Evolutionary conservation across 2,797 vertebrate genomes (phyloP).

Genomic region (Gambusia yucatana): DNA sequence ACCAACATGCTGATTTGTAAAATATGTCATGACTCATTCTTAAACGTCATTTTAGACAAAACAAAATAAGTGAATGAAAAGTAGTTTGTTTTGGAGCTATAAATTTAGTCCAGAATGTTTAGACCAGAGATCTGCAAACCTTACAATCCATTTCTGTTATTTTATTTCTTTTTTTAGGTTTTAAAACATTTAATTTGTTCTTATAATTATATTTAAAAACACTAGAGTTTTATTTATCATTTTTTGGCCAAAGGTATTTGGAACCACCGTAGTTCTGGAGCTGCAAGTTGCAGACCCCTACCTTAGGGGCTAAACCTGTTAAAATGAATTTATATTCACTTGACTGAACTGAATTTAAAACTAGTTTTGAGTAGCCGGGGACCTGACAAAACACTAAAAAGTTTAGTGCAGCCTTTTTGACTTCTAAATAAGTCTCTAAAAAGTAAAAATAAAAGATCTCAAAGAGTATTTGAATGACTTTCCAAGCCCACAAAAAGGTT

Average conservation of each 20-base stretch:
- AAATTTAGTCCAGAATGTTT: neutral
- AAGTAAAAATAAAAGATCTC: conserved; percentile 31
- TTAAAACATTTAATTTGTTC: too few relatives aligned
- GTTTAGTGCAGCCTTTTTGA: neutral
- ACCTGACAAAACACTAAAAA: neutral
- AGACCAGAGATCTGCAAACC: too few relatives aligned
- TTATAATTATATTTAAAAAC: too few relatives aligned
- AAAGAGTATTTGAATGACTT: conserved; percentile 22
- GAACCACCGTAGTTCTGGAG: too few relatives aligned
- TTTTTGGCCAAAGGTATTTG: too few relatives aligned
- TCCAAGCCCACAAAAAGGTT: neutral
- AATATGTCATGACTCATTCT: neutral
- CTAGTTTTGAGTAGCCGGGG: neutral
- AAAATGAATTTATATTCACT: neutral
- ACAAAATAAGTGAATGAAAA: too few relatives aligned
- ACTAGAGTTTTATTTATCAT: too few relatives aligned
- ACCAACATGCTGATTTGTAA: neutral
- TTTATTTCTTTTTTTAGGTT: too few relatives aligned
- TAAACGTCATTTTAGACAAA: neutral
- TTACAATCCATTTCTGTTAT: too few relatives aligned
- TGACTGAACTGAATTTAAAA: neutral
- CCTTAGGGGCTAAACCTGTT: neutral
- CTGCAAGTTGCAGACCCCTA: too few relatives aligned
- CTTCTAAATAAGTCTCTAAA: conserved; percentile 1
- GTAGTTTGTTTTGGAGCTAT: neutral